Conservation (phyloP, 2,888 invertebrate species). For the Diplazon laetatorius region DNA sequence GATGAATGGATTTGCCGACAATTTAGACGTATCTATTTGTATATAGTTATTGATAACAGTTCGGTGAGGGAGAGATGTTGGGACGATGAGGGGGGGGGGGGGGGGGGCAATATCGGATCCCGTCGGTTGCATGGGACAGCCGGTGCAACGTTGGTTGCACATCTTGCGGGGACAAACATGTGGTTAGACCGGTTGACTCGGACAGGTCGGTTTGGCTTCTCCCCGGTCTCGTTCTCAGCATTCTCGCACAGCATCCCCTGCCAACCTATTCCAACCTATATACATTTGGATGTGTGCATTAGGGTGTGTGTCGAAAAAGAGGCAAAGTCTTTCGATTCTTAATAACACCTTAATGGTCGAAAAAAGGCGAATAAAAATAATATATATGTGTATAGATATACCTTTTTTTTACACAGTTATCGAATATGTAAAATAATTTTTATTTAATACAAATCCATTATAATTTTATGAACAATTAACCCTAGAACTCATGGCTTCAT, state of each 20-base stretch:
- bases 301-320: background rate
- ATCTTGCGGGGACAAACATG: constrained; percentile 76
- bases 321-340: too few relatives aligned
- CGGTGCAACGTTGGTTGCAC: constrained; percentile 67
- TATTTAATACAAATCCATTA: too few relatives aligned
- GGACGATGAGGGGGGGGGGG: background rate
- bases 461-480: too few relatives aligned
- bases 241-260: constrained; percentile 31
- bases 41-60: constrained; percentile 73
- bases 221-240: constrained; percentile 34
- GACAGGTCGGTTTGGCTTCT: constrained; percentile 70
- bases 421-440: too few relatives aligned
- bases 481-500: too few relatives aligned
- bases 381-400: background rate
- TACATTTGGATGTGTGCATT: background rate
- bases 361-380: too few relatives aligned
- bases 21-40: background rate
- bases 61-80: constrained; percentile 61
- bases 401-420: too few relatives aligned
- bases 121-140: constrained; percentile 47
- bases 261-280: background rate
- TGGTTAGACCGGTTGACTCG: constrained; percentile 78
- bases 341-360: too few relatives aligned
- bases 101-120: background rate
- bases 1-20: background rate